Evolutionary conservation across 2,797 vertebrate genomes (phyloP).

Genomic region (Podarcis lilfordi): DNA sequence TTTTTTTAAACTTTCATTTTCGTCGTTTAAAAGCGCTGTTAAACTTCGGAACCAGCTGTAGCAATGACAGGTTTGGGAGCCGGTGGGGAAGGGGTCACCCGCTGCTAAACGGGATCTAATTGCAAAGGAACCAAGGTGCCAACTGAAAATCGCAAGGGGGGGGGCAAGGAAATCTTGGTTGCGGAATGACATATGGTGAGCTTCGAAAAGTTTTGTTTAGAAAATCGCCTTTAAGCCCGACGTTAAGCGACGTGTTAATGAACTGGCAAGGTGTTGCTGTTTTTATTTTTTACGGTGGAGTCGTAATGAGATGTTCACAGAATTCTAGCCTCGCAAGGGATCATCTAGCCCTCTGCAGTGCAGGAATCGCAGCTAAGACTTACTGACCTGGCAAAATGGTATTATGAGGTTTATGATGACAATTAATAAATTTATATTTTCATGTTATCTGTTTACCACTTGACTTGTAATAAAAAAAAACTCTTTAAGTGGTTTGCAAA

Average conservation of each 20-base stretch:
- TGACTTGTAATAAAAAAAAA: no score
- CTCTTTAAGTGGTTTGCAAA: no score
- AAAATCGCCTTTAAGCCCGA: constrained; percentile 12
- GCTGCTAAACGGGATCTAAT: constrained; percentile 68
- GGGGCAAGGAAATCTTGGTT: constrained; percentile 56
- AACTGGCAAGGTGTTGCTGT: constrained; percentile 35
- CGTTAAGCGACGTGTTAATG: constrained; percentile 46
- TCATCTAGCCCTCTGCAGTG: no score
- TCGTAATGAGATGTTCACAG: neutral
- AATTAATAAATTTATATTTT: no score
- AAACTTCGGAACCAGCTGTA: constrained; percentile 60
- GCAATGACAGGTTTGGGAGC: constrained; percentile 45
- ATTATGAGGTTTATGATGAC: no score
- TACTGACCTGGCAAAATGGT: no score
- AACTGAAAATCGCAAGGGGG: constrained; percentile 43
- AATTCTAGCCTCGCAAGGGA: no score
- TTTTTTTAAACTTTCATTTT: neutral
- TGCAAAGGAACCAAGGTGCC: constrained; percentile 53
- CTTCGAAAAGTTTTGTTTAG: constrained; percentile 19
- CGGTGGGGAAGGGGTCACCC: constrained; percentile 45
- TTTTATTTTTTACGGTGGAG: neutral
- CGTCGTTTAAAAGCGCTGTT: constrained; percentile 44
- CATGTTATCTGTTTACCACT: no score
- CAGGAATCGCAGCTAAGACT: no score
- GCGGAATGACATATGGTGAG: constrained; percentile 55